Conservation (phyloP, 2,888 invertebrate genomes). For the Microctonus aethiopoides region DNA sequence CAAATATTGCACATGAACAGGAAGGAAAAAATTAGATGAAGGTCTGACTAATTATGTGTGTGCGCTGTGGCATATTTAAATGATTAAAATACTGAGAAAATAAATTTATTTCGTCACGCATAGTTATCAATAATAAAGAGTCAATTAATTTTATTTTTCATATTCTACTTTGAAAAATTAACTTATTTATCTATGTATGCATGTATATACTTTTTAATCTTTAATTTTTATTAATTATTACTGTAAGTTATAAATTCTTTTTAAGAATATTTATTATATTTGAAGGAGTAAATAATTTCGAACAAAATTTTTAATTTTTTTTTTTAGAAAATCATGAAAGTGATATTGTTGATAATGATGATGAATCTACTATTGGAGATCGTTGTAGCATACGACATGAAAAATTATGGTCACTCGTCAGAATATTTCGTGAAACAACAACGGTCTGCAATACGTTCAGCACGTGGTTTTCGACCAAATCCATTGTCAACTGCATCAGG, state of each 20-base stretch:
- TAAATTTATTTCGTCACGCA: neutral
- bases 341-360: neutral
- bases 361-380: neutral
- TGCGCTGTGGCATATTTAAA: neutral
- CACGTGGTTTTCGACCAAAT: neutral
- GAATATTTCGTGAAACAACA: neutral
- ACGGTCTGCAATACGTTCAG: neutral
- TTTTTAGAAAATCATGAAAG: neutral
- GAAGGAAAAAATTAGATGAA: neutral
- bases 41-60: neutral
- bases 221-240: neutral
- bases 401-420: neutral
- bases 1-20: neutral
- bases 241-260: too few relatives aligned
- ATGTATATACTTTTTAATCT: too few relatives aligned
- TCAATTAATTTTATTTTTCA: too few relatives aligned
- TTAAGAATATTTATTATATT: neutral
- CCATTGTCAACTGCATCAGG: slow-evolving; percentile 12
- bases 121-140: neutral
- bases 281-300: neutral
- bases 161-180: too few relatives aligned
- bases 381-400: neutral
- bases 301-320: neutral
- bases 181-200: too few relatives aligned
- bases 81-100: neutral